Evolutionary conservation across 1,140 invertebrate genomes (phyloP), one percentile per base, ranked within the genome.

Genomic region (Pseudachorutes palmiensis): DNA sequence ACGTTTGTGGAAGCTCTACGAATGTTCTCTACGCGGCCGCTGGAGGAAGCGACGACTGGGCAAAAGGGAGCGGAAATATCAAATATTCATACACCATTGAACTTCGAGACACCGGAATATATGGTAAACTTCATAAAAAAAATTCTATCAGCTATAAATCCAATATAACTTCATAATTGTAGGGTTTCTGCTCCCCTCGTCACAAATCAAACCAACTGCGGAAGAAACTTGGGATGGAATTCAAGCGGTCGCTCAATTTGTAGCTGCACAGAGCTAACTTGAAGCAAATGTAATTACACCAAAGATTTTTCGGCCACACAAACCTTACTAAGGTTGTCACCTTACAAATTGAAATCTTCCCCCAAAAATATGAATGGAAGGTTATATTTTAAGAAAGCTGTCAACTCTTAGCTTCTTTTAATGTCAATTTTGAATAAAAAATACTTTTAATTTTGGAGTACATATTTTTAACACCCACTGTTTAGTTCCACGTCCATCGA

Each of bases 31-130:
- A 55, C 24, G 51, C 51, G 3, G 51, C 51, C 9, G 51, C 51
- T 14, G 51, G 51, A 14, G 51, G 51, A 24, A 55, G 51, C 51
- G 51, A 63, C 9, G 61, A 63, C 26, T 63, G 61, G 61, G 61
- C 41, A 2, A 63, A 63, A 31, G 28, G 41, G 2, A 3, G 2
- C 29, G 61, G 41, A 33, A 12, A 24, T 28, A 30, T 60, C 22
- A 48, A 63, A 33, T 63, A 63, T 45, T 63, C 32, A 14, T 63
- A 41, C 61, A 60, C 58, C 2, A 32, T 60, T 29, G 58, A 60
- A 29, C 22, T 60, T 3, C 5, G 58, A 41, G 41, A 63, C 36
- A 63, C 32, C 19, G 32, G 48, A 30, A 29, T 19, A 30, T 51
- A 64, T 29, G 63, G 45, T 63, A 48, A 45, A 28, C 33, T 24